Evolutionary conservation across 1,140 invertebrate species (phyloP), one percentile per base, ranked within the genome.

Genomic region (Leptinotarsa texana): DNA sequence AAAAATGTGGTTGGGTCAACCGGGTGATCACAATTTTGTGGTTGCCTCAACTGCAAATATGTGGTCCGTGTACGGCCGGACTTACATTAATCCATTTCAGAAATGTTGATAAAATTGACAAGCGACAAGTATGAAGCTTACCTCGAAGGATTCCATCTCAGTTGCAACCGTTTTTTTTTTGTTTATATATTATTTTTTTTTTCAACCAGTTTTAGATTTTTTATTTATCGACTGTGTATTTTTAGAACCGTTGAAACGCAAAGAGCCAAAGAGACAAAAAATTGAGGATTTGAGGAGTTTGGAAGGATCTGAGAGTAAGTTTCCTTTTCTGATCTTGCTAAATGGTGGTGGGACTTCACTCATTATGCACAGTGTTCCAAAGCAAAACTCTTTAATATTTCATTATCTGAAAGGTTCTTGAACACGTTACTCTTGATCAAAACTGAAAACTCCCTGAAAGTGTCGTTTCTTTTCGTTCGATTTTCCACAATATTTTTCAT

Each of bases 221-320:
- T 65, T 21, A 24, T 65, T 65, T 27, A 65, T 24, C 24, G 15
- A 69, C n/a, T 42, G 42, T 18, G 42, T 27, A 79, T 83, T 84
- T 85, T 77, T 85, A 85, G 87, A 87, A 84, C 85, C 85, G 81
- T 84, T 88, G 84, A 88, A 57, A 57, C 51, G n/a, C 51, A 57
- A 18, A 57, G 15, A 87, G 85, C 84, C 88, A 83, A 90, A 89
- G 84, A 86, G 88, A 85, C 87, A 89, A 86, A 90, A 89, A 85
- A 87, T 86, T 87, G 88, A 88, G 82, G 88, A 86, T 81, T 84
- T 89, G 83, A 86, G 85, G 76, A 85, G 87, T 78, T 85, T 89
- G 80, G 85, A 86, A 81, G 85, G 84, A 75, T 87, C 87, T 82
- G 87, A 87, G 76, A 86, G 89, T 90, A 88, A 90, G 89, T 90